These are phyloP conservation scores for Napeogenes sylphis DNA, from an alignment of 2,888 invertebrate species.

Conservation along the genomic window DNA sequence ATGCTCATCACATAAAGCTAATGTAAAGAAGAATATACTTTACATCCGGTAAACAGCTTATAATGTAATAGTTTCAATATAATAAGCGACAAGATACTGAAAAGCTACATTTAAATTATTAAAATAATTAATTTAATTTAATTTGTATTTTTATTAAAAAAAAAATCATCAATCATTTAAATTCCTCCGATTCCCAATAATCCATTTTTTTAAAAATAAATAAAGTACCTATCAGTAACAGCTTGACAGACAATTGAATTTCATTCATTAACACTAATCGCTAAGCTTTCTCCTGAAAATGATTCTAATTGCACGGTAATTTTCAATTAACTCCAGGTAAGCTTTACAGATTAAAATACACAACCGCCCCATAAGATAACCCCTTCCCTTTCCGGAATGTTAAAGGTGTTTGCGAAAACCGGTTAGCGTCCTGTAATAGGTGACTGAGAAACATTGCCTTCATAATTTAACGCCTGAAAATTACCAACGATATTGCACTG, in stretches of 20 bases:
- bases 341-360: slow-evolving; percentile 1
- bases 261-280: not conserved
- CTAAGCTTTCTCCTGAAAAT: not conserved
- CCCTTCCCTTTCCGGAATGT: not conserved
- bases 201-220: too few species aligned
- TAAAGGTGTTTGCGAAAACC: not conserved
- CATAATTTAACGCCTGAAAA: slow-evolving; percentile 19
- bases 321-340: slow-evolving; percentile 3
- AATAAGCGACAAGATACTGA: too few species aligned
- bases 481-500: slow-evolving; percentile 20
- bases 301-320: slow-evolving; percentile 1
- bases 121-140: too few species aligned
- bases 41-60: too few species aligned
- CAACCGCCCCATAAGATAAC: not conserved
- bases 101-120: too few species aligned
- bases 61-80: too few species aligned
- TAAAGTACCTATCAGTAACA: too few species aligned
- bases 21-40: too few species aligned
- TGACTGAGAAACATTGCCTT: slow-evolving; percentile 9
- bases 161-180: too few species aligned
- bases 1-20: too few species aligned
- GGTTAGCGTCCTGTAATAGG: slow-evolving; percentile 5
- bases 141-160: too few species aligned
- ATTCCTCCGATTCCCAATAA: too few species aligned
- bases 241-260: not conserved